phyloP scores from a whole-genome alignment of 2,797 vertebrate species.

The Rhabdophis nuchalis region DNA sequence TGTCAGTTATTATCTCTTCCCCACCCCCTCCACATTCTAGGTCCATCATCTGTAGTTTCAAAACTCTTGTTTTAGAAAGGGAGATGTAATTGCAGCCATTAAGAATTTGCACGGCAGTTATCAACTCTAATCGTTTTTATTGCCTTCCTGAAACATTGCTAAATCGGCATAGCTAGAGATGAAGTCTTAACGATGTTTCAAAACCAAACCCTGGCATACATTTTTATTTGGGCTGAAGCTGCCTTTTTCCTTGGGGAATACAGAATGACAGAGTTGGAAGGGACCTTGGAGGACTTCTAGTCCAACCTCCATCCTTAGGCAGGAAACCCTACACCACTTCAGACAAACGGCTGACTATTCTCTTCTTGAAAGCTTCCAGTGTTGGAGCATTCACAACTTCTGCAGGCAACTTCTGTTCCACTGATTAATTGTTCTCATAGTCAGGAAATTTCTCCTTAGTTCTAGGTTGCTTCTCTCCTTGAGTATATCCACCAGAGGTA shows the following conservation, averaged over 20 bases:
- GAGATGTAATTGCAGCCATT: background rate
- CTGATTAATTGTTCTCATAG: too few species aligned
- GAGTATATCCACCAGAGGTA: too few species aligned
- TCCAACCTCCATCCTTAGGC: too few species aligned
- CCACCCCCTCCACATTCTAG: background rate
- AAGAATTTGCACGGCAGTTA: background rate
- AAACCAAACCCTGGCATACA: background rate
- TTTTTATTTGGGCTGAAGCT: background rate
- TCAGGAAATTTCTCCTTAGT: too few species aligned
- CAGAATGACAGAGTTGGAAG: too few species aligned
- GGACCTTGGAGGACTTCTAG: too few species aligned
- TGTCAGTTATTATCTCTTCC: background rate
- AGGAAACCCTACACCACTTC: too few species aligned
- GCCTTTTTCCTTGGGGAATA: background rate
- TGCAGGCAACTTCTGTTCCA: too few species aligned
- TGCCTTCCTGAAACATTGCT: background rate
- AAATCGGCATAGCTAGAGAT: background rate
- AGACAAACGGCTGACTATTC: too few species aligned
- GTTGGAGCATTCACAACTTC: too few species aligned
- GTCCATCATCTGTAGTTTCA: background rate
- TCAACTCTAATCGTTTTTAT: background rate
- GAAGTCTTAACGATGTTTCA: background rate
- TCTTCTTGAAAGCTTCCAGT: too few species aligned
- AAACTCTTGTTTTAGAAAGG: background rate
- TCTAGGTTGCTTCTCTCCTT: too few species aligned